These are phyloP conservation scores for Marmota flaviventris DNA, from an alignment of 2,113 vertebrate genomes.

Conservation along the genomic window DNA sequence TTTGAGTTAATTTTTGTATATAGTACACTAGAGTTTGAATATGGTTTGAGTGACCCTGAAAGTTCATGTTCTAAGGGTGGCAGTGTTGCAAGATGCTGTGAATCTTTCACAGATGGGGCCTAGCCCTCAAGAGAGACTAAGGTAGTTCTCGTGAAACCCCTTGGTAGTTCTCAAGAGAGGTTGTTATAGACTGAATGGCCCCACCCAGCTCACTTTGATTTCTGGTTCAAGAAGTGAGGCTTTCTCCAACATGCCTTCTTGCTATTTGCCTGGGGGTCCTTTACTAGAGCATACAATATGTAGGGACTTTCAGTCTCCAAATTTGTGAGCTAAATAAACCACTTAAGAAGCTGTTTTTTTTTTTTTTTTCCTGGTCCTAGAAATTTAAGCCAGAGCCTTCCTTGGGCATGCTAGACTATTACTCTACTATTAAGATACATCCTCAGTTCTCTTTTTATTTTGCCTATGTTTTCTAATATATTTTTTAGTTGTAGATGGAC, in stretches of 20 bases:
- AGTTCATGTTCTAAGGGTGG: not conserved
- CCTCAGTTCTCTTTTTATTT: too few relatives aligned
- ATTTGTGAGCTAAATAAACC: not conserved
- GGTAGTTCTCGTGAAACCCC: not conserved
- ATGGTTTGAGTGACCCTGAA: not conserved
- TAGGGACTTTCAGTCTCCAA: not conserved
- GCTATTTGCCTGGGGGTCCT: not conserved
- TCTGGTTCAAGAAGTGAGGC: not conserved
- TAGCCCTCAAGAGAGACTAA: not conserved
- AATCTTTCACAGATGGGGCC: not conserved
- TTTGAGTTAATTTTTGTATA: not conserved
- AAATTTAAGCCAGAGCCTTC: too few relatives aligned
- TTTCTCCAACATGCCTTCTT: not conserved
- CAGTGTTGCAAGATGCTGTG: not conserved
- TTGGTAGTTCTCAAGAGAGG: not conserved
- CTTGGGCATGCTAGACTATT: too few relatives aligned
- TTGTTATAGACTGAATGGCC: not conserved
- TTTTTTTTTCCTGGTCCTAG: too few relatives aligned
- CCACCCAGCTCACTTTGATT: not conserved
- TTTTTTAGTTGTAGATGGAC: too few relatives aligned
- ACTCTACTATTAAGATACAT: too few relatives aligned
- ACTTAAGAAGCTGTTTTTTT: too few relatives aligned
- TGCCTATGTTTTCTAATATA: too few relatives aligned
- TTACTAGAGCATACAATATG: not conserved
- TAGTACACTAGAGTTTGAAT: not conserved